phyloP scores from a whole-genome alignment of 1,140 invertebrate species.

The Limonius californicus region DNA sequence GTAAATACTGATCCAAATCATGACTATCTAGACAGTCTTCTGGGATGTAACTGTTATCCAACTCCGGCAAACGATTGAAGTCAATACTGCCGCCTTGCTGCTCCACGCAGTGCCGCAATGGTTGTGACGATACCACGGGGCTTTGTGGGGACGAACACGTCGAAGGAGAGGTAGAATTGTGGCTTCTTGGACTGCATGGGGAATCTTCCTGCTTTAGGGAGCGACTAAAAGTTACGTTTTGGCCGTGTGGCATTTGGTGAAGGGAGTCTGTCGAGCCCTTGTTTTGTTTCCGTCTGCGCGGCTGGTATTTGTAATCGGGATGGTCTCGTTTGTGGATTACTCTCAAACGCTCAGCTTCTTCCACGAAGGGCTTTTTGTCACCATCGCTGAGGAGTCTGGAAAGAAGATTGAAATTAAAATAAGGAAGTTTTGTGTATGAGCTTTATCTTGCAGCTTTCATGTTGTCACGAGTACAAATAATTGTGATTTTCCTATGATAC shows the following conservation, averaged over 20 bases:
- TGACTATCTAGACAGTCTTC: conserved; percentile 58
- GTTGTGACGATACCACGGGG: conserved; percentile 32
- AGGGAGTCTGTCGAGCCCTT: conserved; percentile 32
- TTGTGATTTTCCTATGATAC: too few relatives aligned
- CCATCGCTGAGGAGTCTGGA: conserved; percentile 77
- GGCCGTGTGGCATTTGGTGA: conserved; percentile 29
- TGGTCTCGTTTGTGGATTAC: conserved; percentile 85
- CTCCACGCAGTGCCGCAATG: conserved; percentile 28
- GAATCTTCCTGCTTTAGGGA: conserved; percentile 46
- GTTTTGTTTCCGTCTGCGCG: conserved; percentile 66
- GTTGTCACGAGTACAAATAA: too few relatives aligned
- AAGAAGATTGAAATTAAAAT: too few relatives aligned
- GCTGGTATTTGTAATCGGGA: conserved; percentile 92
- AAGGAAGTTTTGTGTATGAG: too few relatives aligned
- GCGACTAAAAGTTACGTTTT: conserved; percentile 35
- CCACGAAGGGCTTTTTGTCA: conserved; percentile 89
- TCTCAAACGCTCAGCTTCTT: conserved; percentile 83
- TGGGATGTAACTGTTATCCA: conserved; percentile 40
- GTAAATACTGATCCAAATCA: conserved; percentile 65
- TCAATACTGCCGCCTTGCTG: conserved; percentile 30
- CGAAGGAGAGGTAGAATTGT: conserved; percentile 42
- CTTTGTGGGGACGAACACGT: conserved; percentile 44
- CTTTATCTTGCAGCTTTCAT: too few relatives aligned
- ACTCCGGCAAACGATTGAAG: conserved; percentile 35
- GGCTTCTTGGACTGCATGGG: conserved; percentile 42